Evolutionary conservation across 2,113 vertebrate genomes (phyloP).

Genomic region (Plecotus auritus): DNA sequence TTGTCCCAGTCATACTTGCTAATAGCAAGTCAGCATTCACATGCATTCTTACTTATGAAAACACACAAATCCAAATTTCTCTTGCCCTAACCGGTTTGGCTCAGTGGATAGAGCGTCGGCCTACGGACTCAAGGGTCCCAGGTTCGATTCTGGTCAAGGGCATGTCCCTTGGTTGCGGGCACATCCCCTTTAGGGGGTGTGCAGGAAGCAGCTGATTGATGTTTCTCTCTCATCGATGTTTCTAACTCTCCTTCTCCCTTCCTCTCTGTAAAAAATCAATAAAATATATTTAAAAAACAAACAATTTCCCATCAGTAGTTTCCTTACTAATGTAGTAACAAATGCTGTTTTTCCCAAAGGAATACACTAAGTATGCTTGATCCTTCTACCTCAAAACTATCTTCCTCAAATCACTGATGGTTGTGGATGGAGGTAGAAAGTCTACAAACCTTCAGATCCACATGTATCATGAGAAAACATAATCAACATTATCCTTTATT

Average conservation of each 20-base stretch:
- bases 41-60: background rate
- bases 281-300: no score
- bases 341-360: background rate
- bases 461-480: background rate
- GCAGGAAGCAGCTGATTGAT: no score
- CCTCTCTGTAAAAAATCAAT: no score
- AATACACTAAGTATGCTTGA: background rate
- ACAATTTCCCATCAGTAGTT: background rate
- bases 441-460: background rate
- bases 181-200: no score
- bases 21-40: background rate
- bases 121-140: no score
- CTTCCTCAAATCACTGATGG: background rate
- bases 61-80: background rate
- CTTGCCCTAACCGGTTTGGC: no score
- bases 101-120: no score
- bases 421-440: background rate
- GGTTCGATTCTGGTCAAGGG: no score
- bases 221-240: no score
- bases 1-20: background rate
- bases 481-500: background rate
- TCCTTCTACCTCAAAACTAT: background rate
- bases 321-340: background rate
- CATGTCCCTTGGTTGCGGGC: no score
- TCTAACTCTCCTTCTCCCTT: no score